Base-by-base conservation (phyloP, 2,797 vertebrate species). In the Botia almorhae region DNA sequence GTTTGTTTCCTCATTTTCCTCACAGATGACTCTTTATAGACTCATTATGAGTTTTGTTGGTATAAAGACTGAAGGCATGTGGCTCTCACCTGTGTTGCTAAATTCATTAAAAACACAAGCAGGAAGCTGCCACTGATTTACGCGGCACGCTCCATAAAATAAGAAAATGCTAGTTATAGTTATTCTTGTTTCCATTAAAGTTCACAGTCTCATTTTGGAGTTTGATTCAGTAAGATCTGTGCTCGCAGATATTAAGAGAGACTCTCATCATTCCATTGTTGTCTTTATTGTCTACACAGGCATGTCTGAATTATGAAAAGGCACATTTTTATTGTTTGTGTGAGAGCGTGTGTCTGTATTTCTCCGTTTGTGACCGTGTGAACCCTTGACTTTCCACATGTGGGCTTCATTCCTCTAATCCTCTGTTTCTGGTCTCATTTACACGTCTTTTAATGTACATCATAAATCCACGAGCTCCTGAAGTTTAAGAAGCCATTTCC, bases 321-420 rank as follows among this genome's bases (percentile, higher is more conserved):
- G 43, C 19, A n/a, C 58, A 4, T 10, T 50, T 13, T 16, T 74
- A 39, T 3, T 64, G 29, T 23, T 26, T 67, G 77, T 53, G 48
- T 74, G 74, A 51, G 46, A 6, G 36, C 68, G 33, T 73, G 78
- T 29, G 36, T 56, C 64, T 60, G 21, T 23, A 10, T 48, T 46
- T 19, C 10, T 39, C 4, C 1, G 2, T 12, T 55, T 64, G 85
- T 69, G 81, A 84, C 43, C 56, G 48, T 63, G 19, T 67, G 61
- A 81, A 83, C 81, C 53, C 76, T 26, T 68, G 81, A 75, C 83
- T 79, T 65, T 69, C 74, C 76, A 85, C 86, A 90, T 90, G 85
- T 91, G 87, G 86, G 72, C 64, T 82, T 83, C 70, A 53, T 88
- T 89, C 87, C 51, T 46, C 17, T 80, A 71, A 81, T 83, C 75